Conservation (phyloP, 30 jellyfish, hydroid and myxozoan genomes). For the Calvadosia cruxmelitensis region DNA sequence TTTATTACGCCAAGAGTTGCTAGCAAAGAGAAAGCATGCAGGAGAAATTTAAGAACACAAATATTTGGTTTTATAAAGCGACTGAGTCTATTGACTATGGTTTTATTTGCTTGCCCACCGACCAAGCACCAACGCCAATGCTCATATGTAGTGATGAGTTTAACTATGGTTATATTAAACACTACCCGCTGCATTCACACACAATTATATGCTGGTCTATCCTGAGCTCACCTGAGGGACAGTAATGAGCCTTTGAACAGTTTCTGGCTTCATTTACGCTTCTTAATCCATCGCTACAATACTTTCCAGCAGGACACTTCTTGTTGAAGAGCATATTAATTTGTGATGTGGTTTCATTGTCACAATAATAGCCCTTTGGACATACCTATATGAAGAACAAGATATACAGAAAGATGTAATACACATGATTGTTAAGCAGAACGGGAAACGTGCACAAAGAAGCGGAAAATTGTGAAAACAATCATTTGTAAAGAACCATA, state of each 20-base stretch:
- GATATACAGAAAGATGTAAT: slow-evolving; percentile 2
- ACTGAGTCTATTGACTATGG: too few species aligned
- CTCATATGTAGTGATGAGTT: too few species aligned
- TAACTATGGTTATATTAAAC: too few species aligned
- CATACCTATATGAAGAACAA: slow-evolving; percentile 59
- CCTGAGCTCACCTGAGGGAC: slow-evolving; percentile 63
- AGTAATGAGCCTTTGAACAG: slow-evolving; percentile 86
- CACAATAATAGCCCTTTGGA: slow-evolving; percentile 93
- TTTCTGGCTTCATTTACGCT: slow-evolving; percentile 63
- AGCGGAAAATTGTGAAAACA: too few species aligned
- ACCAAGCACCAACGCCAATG: too few species aligned
- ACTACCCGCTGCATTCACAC: too few species aligned
- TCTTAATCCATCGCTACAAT: slow-evolving; percentile 74
- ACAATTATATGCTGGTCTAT: too few species aligned
- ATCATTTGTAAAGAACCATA: too few species aligned
- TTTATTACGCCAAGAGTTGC: neutral
- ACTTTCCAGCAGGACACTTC: slow-evolving; percentile 92
- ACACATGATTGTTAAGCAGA: neutral
- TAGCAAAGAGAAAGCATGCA: neutral
- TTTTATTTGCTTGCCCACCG: too few species aligned
- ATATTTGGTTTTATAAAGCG: too few species aligned
- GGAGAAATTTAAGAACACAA: neutral
- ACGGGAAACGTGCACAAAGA: neutral
- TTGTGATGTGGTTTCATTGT: slow-evolving; percentile 77
- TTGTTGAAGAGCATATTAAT: slow-evolving; percentile 66